Percentiles rank a stretch among this genome's conserved stretches.
These are phyloP conservation scores for Lepus oiostolus DNA, from an alignment of 2,797 vertebrate species.

Conservation along the genomic window DNA sequence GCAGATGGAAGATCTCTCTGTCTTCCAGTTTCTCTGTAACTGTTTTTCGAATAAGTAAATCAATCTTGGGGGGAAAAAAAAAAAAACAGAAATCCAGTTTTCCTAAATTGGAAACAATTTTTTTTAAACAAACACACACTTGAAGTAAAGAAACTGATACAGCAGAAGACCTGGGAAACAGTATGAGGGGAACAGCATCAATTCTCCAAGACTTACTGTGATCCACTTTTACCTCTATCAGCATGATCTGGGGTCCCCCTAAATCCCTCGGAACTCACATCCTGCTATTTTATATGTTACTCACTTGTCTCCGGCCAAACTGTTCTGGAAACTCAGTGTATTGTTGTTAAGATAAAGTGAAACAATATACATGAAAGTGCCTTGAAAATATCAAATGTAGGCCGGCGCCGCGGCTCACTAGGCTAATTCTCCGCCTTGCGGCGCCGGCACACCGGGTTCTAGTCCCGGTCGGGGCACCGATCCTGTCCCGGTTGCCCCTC, in stretches of 20 bases:
- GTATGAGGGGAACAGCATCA: not conserved
- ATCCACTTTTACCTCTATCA: not conserved
- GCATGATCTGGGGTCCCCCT: not conserved
- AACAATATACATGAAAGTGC: not conserved
- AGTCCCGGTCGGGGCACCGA: too few relatives aligned
- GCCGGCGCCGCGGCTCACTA: too few relatives aligned
- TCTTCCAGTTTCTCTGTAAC: too few relatives aligned
- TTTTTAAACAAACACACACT: not conserved
- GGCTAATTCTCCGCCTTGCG: too few relatives aligned
- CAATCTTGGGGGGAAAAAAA: too few relatives aligned
- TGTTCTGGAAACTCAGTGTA: not conserved
- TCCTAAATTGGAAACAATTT: not conserved
- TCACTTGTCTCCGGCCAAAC: not conserved
- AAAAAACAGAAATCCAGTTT: not conserved
- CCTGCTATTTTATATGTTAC: not conserved
- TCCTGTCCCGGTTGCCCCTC: too few relatives aligned
- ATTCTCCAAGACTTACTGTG: not conserved
- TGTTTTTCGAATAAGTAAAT: too few relatives aligned
- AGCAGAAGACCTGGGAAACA: not conserved
- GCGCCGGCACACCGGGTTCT: too few relatives aligned
- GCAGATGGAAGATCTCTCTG: too few relatives aligned
- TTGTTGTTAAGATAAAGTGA: constrained; percentile 5
- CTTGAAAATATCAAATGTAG: not conserved
- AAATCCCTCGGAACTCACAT: not conserved
- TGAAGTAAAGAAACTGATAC: not conserved